A percentile compares a stretch with the other conserved stretches of the same genome.
Evolutionary conservation across 2,888 invertebrate genomes (phyloP).

Genomic region (Brenthis ino): DNA sequence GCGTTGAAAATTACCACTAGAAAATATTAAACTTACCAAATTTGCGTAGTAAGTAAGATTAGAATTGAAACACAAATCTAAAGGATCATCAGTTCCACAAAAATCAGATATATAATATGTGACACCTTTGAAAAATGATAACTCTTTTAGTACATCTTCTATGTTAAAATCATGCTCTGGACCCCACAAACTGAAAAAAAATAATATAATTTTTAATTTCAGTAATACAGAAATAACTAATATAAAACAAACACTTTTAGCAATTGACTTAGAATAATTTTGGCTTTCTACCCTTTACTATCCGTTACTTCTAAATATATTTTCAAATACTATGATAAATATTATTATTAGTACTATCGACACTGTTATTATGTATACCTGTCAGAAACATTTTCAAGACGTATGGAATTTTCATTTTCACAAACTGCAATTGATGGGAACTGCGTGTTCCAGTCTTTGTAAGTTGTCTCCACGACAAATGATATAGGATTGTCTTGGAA

Average conservation of each 20-base stretch:
- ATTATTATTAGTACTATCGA: slow-evolving; percentile 46
- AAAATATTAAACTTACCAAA: slow-evolving; percentile 64
- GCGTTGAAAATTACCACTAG: neutral
- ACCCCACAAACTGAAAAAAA: slow-evolving; percentile 83
- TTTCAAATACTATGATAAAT: slow-evolving; percentile 40
- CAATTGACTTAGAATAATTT: too few species aligned
- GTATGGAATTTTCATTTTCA: slow-evolving; percentile 86
- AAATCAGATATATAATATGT: slow-evolving; percentile 87
- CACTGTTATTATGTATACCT: slow-evolving; percentile 60
- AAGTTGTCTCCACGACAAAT: slow-evolving; percentile 89
- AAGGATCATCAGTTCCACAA: slow-evolving; percentile 80
- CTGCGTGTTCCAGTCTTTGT: slow-evolving; percentile 87
- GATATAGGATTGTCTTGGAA: slow-evolving; percentile 88
- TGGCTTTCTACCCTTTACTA: too few species aligned
- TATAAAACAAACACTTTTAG: too few species aligned
- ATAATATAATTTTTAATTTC: neutral
- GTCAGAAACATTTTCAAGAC: slow-evolving; percentile 85
- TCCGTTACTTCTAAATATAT: too few species aligned
- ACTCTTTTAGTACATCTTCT: slow-evolving; percentile 88
- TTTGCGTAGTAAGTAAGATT: slow-evolving; percentile 84
- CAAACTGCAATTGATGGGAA: slow-evolving; percentile 89
- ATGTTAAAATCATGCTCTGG: slow-evolving; percentile 87
- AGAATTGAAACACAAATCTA: slow-evolving; percentile 80
- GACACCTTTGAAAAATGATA: slow-evolving; percentile 87
- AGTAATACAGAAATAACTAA: neutral